These are phyloP conservation scores for Neodiprion pinetum DNA, from an alignment of 1,140 invertebrate genomes.

Conservation along the genomic window DNA sequence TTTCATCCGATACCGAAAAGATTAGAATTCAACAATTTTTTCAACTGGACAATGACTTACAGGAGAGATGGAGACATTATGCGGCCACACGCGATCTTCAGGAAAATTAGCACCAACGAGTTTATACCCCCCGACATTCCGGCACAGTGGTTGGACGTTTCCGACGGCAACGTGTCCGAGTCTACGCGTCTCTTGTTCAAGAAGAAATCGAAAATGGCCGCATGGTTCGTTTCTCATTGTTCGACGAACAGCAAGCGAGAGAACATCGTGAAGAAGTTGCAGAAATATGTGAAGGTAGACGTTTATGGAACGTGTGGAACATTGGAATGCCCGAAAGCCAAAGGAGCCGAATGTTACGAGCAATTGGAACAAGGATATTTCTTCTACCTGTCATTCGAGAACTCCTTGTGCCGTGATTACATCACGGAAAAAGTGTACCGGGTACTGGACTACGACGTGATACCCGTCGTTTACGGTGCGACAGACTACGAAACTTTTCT, in stretches of 20 bases:
- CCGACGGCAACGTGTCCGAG: conserved; percentile 26
- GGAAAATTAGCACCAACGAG: conserved; percentile 37
- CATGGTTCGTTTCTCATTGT: conserved; percentile 72
- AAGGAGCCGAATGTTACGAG: conserved; percentile 51
- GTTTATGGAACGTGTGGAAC: conserved; percentile 71
- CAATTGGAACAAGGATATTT: conserved; percentile 63
- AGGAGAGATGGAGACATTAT: conserved; percentile 70
- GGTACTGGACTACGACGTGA: conserved; percentile 48
- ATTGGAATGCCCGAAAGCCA: conserved; percentile 43
- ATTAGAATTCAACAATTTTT: conserved; percentile 41
- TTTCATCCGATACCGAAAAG: conserved; percentile 43
- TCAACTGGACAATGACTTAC: conserved; percentile 70
- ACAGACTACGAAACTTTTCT: conserved; percentile 60
- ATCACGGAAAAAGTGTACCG: conserved; percentile 68
- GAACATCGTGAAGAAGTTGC: conserved; percentile 61
- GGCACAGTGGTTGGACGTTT: conserved; percentile 26
- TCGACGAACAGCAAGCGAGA: conserved; percentile 62
- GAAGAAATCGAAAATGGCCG: conserved; percentile 57
- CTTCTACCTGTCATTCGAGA: conserved; percentile 73
- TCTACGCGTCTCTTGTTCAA: conserved; percentile 22
- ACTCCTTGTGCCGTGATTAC: conserved; percentile 65
- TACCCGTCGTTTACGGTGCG: conserved; percentile 67
- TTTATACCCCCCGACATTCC: conserved; percentile 35
- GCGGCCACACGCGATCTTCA: conserved; percentile 65
- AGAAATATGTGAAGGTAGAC: conserved; percentile 67